Evolutionary conservation across 2,797 vertebrate genomes (phyloP).

Genomic region (Girardinus metallicus): DNA sequence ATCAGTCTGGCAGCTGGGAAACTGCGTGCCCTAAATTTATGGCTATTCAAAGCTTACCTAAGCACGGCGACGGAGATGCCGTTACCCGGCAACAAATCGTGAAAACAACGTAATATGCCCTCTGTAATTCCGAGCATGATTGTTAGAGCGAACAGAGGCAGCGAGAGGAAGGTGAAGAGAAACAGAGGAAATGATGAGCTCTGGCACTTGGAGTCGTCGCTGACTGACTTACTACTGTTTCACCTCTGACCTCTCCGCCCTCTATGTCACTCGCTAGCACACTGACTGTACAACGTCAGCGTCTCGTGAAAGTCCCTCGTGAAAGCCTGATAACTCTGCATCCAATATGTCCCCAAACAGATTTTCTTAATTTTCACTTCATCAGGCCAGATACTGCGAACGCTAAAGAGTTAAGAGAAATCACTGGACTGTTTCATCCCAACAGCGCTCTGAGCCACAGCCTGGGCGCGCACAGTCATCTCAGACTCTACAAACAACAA

Average conservation of each 20-base stretch:
- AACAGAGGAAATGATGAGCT: conserved; percentile 22
- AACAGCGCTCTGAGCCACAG: neutral
- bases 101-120: conserved; percentile 49
- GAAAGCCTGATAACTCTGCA: conserved; percentile 32
- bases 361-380: conserved; percentile 45
- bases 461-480: conserved; percentile 20
- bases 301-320: conserved; percentile 17
- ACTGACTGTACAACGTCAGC: neutral
- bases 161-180: conserved; percentile 11
- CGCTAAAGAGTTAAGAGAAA: conserved; percentile 27
- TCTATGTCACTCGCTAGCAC: neutral
- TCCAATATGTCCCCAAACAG: conserved; percentile 20
- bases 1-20: conserved; percentile 51
- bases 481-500: conserved; percentile 56
- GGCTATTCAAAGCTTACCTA: conserved; percentile 56
- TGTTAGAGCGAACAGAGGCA: conserved; percentile 28
- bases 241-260: conserved; percentile 15
- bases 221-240: conserved; percentile 15
- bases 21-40: conserved; percentile 62
- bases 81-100: conserved; percentile 57
- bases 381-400: conserved; percentile 8
- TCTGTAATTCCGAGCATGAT: conserved; percentile 18
- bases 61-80: conserved; percentile 32
- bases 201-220: neutral
- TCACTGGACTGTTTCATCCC: conserved; percentile 16